Percentiles rank a stretch among this genome's conserved stretches.
Conservation (phyloP, 2,113 vertebrate species). For the Candoia aspera region DNA sequence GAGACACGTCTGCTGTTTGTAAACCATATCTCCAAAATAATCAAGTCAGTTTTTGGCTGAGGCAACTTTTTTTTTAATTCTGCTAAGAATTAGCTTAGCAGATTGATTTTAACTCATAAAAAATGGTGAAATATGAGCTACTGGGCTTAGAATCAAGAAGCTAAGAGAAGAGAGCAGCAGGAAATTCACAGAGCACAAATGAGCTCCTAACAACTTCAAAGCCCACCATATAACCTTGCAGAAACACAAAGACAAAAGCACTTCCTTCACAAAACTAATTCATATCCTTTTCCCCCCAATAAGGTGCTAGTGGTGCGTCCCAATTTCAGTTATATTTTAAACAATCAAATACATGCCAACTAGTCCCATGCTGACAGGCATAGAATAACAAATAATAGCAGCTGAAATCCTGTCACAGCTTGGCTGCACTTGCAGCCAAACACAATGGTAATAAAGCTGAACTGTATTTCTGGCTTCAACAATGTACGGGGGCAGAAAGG, state of each 20-base stretch:
- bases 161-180: background rate
- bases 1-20: background rate
- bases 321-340: background rate
- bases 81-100: background rate
- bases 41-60: background rate
- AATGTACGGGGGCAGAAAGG: background rate
- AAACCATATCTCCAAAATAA: background rate
- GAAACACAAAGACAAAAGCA: background rate
- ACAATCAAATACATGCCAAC: background rate
- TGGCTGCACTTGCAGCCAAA: background rate
- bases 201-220: conserved; percentile 21
- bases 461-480: background rate
- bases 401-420: background rate
- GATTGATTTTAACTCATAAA: background rate
- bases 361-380: background rate
- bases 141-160: background rate
- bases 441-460: background rate
- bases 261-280: background rate
- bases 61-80: background rate
- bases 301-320: background rate
- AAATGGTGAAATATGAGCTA: background rate
- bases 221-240: background rate
- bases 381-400: background rate
- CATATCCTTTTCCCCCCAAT: conserved; percentile 1
- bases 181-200: background rate